Evolutionary conservation across 2,797 vertebrate species (phyloP).

Genomic region (Sebastes melanostomus): DNA sequence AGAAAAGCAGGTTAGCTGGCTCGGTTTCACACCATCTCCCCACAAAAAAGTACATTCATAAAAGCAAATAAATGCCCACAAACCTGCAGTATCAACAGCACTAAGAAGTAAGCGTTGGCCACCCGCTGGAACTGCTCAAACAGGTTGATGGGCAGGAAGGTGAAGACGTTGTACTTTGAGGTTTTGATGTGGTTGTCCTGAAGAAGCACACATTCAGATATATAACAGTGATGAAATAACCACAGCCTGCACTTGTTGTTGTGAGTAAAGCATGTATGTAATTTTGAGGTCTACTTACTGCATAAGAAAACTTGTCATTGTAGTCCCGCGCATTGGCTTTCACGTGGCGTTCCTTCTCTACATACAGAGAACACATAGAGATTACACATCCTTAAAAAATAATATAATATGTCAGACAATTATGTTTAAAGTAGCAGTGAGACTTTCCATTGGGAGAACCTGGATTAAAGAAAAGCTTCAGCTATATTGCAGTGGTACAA

Average conservation of each 20-base stretch:
- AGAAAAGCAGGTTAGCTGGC: neutral
- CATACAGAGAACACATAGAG: slow-evolving; percentile 26
- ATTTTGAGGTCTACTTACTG: slow-evolving; percentile 78
- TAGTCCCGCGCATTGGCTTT: slow-evolving; percentile 87
- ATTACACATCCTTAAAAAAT: neutral
- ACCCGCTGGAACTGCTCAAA: slow-evolving; percentile 92
- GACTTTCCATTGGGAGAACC: neutral
- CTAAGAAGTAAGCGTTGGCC: slow-evolving; percentile 87
- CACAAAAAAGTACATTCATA: neutral
- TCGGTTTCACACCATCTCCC: neutral
- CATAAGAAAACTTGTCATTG: slow-evolving; percentile 87
- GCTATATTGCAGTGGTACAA: too few relatives aligned
- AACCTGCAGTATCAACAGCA: slow-evolving; percentile 83
- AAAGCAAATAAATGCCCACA: neutral
- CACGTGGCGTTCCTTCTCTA: slow-evolving; percentile 87
- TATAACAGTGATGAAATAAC: neutral
- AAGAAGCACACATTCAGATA: slow-evolving; percentile 11
- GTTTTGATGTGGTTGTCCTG: slow-evolving; percentile 91
- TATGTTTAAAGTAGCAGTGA: neutral
- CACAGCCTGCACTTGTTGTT: neutral
- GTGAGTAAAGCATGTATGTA: neutral
- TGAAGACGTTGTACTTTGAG: slow-evolving; percentile 88
- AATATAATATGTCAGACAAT: neutral
- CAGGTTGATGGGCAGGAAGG: slow-evolving; percentile 90
- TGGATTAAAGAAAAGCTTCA: too few relatives aligned